Percentiles rank a stretch among this genome's conserved stretches.
Conservation (phyloP, 1,140 invertebrate species). For the Pseudachorutes palmiensis region DNA sequence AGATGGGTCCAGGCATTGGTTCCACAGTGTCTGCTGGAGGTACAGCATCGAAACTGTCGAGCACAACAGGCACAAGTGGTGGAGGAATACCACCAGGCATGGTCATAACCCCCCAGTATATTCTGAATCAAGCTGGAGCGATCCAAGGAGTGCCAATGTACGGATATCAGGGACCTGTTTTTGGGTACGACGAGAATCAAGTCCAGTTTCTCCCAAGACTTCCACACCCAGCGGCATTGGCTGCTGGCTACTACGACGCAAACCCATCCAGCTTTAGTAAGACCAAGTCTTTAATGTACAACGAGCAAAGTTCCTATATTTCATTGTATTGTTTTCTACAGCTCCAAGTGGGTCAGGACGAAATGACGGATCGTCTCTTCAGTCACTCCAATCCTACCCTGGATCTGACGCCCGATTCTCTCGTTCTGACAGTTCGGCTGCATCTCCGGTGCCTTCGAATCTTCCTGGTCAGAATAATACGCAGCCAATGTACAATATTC, state of each 20-base stretch:
- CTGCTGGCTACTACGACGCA: constrained; percentile 33
- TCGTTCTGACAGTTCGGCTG: constrained; percentile 35
- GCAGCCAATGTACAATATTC: constrained; percentile 28
- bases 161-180: constrained; percentile 29
- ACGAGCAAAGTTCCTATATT: too few relatives aligned
- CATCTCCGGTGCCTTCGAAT: constrained; percentile 38
- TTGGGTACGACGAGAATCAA: constrained; percentile 30
- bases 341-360: constrained; percentile 17
- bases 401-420: constrained; percentile 30
- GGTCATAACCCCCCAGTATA: constrained; percentile 37
- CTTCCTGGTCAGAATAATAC: constrained; percentile 30
- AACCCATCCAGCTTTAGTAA: constrained; percentile 31
- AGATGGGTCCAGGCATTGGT: background rate
- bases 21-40: too few relatives aligned
- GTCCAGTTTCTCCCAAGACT: constrained; percentile 33
- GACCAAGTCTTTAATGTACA: too few relatives aligned
- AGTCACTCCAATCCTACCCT: constrained; percentile 29
- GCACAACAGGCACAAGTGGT: constrained; percentile 3
- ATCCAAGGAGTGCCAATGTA: constrained; percentile 26
- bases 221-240: constrained; percentile 26
- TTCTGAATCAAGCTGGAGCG: constrained; percentile 30
- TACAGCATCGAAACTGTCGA: background rate
- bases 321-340: constrained; percentile 15
- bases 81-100: constrained; percentile 37
- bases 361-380: constrained; percentile 30